Percentiles rank a stretch among this genome's conserved stretches.
Evolutionary conservation across 2,888 invertebrate genomes (phyloP).

Genomic region (Drosophila lutescens): DNA sequence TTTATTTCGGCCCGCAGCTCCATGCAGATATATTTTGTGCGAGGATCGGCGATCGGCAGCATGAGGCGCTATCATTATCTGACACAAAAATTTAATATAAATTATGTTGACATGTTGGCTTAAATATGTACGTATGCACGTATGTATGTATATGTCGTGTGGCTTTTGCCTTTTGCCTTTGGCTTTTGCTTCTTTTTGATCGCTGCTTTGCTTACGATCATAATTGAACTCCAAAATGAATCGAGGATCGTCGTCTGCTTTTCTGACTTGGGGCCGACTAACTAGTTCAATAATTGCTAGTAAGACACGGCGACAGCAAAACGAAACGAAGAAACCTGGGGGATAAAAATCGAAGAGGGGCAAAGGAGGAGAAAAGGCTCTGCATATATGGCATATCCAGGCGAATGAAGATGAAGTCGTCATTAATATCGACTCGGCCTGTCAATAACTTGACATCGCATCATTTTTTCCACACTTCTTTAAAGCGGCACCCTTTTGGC

Average conservation of each 20-base stretch:
- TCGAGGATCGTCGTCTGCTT: constrained; percentile 19
- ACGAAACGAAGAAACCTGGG: constrained; percentile 46
- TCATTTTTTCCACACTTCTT: constrained; percentile 58
- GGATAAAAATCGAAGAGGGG: background rate
- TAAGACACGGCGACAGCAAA: constrained; percentile 65
- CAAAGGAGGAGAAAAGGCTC: background rate
- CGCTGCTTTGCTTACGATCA: constrained; percentile 34
- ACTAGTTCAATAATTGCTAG: constrained; percentile 73
- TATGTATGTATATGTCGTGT: too few relatives aligned
- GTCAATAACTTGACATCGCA: constrained; percentile 79
- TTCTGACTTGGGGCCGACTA: constrained; percentile 34
- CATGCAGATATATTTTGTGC: constrained; percentile 11
- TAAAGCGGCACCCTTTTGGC: constrained; percentile 50
- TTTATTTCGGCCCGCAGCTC: background rate
- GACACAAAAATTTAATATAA: constrained; percentile 82
- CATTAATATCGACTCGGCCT: constrained; percentile 78
- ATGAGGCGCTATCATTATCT: constrained; percentile 81
- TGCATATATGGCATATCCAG: constrained; percentile 45
- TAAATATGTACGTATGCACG: constrained; percentile 61
- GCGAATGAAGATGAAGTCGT: constrained; percentile 72
- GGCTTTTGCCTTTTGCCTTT: constrained; percentile 9
- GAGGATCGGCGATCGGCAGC: constrained; percentile 42
- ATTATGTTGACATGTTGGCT: constrained; percentile 83
- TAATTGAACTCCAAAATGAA: constrained; percentile 20
- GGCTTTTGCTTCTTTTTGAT: constrained; percentile 4